Evolutionary conservation across 2,797 vertebrate genomes (phyloP).

Genomic region (Manis javanica): DNA sequence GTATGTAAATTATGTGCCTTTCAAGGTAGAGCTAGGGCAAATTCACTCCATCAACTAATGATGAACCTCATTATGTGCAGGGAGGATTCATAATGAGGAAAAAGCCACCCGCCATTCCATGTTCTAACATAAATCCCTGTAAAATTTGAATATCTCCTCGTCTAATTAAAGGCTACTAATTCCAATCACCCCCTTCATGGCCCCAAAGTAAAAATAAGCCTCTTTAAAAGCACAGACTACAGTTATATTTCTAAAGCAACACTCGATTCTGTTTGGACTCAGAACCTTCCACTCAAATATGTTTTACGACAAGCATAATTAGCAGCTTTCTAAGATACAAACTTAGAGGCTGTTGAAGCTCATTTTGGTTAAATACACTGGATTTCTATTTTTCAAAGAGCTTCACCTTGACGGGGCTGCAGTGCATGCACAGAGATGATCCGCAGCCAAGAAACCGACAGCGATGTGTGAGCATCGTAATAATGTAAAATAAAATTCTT

Average conservation of each 20-base stretch:
- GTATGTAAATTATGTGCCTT: slow-evolving; percentile 98
- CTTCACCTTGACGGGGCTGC: slow-evolving; percentile 74
- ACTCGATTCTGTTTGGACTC: slow-evolving; percentile 81
- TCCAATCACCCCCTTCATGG: slow-evolving; percentile 94
- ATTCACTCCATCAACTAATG: slow-evolving; percentile 99
- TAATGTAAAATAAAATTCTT: slow-evolving; percentile 60
- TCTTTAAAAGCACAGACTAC: slow-evolving; percentile 68
- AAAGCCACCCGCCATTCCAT: slow-evolving; percentile 94
- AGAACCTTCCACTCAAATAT: slow-evolving; percentile 59
- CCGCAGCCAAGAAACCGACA: slow-evolving; percentile 47
- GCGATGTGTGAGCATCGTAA: neutral
- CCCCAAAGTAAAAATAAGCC: slow-evolving; percentile 85
- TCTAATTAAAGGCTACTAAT: slow-evolving; percentile 99
- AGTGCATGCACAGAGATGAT: slow-evolving; percentile 52
- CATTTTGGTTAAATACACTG: slow-evolving; percentile 66
- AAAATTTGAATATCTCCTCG: slow-evolving; percentile 99
- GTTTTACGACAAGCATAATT: slow-evolving; percentile 70
- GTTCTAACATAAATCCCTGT: slow-evolving; percentile 97
- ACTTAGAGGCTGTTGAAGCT: slow-evolving; percentile 79
- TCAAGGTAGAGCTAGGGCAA: slow-evolving; percentile 98
- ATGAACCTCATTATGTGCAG: slow-evolving; percentile 99
- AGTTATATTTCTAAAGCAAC: slow-evolving; percentile 71
- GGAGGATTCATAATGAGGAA: slow-evolving; percentile 98
- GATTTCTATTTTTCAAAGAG: slow-evolving; percentile 64
- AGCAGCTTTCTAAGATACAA: slow-evolving; percentile 68